phyloP scores from a whole-genome alignment of 2,888 invertebrate genomes.

The Drosophila crucigera region DNA sequence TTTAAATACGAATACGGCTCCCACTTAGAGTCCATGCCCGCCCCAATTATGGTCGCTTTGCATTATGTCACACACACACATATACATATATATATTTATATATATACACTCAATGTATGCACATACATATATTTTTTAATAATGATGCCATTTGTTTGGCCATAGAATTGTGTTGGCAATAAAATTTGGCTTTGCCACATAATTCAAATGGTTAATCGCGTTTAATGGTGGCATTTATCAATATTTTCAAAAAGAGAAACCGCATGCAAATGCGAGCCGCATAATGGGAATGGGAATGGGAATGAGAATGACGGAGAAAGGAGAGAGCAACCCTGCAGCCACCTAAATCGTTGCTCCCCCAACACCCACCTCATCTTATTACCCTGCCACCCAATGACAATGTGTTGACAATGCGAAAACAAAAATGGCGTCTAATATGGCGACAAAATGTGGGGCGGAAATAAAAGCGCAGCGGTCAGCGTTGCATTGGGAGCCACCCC shows the following conservation, averaged over 20 bases:
- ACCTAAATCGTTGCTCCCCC: constrained; percentile 10
- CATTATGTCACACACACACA: constrained; percentile 50
- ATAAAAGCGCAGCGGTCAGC: constrained; percentile 79
- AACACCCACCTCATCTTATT: background rate
- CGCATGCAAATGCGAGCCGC: constrained; percentile 50
- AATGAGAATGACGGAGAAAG: background rate
- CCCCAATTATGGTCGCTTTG: constrained; percentile 63
- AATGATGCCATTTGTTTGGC: constrained; percentile 80
- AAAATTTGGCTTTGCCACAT: constrained; percentile 82
- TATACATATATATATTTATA: constrained; percentile 18
- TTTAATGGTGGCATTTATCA: constrained; percentile 82
- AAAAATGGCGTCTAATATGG: constrained; percentile 78
- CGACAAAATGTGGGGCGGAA: constrained; percentile 63
- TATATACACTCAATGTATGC: constrained; percentile 17
- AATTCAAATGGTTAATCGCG: constrained; percentile 84
- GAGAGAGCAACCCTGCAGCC: constrained; percentile 6
- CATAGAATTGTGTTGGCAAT: constrained; percentile 78
- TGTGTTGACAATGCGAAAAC: constrained; percentile 76
- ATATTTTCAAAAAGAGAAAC: constrained; percentile 58
- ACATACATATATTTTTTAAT: constrained; percentile 76
- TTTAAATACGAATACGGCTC: constrained; percentile 49
- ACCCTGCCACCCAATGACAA: constrained; percentile 52
- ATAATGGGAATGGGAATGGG: background rate
- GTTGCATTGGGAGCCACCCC: constrained; percentile 48
- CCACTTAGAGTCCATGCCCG: constrained; percentile 25